Conservation (phyloP, 2,797 vertebrate genomes). For the Onychomys leucogaster region DNA sequence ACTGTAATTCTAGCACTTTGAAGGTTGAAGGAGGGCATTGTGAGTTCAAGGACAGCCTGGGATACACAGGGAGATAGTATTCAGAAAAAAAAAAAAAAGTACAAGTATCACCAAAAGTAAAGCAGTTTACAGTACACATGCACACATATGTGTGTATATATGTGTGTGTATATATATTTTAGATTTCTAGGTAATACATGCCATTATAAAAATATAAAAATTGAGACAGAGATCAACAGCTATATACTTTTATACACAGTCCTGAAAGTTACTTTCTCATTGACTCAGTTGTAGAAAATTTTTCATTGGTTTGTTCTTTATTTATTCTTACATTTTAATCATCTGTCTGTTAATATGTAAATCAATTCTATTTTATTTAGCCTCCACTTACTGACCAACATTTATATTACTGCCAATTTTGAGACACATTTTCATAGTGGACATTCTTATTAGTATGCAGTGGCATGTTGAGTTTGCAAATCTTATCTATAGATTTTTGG, state of each 20-base stretch:
- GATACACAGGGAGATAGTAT: not conserved
- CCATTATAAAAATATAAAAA: not conserved
- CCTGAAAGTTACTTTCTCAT: not conserved
- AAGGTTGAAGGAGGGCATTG: not conserved
- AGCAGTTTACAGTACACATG: not conserved
- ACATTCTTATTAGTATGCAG: not conserved
- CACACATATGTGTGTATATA: not conserved
- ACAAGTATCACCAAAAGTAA: not conserved
- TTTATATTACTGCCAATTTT: slow-evolving; percentile 1
- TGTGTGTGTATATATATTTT: not conserved
- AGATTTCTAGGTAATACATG: not conserved
- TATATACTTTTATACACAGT: not conserved
- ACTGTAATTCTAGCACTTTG: not conserved
- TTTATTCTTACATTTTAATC: not conserved
- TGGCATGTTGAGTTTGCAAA: not conserved
- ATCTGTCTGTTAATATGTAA: slow-evolving; percentile 2
- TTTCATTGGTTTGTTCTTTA: not conserved
- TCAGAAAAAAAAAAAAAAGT: not conserved
- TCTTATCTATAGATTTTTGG: slow-evolving; percentile 31
- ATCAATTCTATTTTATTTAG: slow-evolving; percentile 40
- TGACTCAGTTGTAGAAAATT: not conserved
- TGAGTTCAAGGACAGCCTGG: not conserved
- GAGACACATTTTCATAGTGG: not conserved
- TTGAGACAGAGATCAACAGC: not conserved
- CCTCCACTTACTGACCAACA: not conserved